phyloP scores from a whole-genome alignment of 2,113 vertebrate genomes.

The Coptodon bakossiorum region DNA sequence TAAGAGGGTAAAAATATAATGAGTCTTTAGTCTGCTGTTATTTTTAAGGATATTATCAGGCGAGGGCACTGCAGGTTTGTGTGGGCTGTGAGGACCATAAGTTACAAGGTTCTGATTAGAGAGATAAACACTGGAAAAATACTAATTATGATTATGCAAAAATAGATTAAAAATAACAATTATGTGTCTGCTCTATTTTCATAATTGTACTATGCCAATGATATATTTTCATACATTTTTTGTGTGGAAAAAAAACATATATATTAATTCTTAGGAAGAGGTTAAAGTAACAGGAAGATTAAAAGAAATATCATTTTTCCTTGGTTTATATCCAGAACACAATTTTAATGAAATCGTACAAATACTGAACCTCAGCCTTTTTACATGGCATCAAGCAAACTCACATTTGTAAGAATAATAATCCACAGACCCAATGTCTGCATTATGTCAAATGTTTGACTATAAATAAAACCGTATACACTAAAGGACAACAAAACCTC shows the following conservation, averaged over 20 bases:
- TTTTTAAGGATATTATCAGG: not conserved
- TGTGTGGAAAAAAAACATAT: rapidly evolving
- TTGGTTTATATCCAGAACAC: not conserved
- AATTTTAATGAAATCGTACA: not conserved
- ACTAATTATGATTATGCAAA: slow-evolving; percentile 24
- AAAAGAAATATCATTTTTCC: not conserved
- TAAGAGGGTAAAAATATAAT: slow-evolving; percentile 36
- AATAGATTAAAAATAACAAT: not conserved
- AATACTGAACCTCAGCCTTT: not conserved
- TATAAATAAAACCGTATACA: not conserved
- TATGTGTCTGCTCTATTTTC: not conserved
- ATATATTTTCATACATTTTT: not conserved
- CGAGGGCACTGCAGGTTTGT: slow-evolving; percentile 7
- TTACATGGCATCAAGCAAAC: not conserved
- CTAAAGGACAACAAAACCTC: not conserved
- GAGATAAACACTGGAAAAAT: not conserved
- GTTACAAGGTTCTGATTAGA: slow-evolving; percentile 25
- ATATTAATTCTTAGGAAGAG: not conserved
- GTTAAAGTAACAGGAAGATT: not conserved
- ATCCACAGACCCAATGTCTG: not conserved
- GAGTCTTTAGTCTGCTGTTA: slow-evolving; percentile 24
- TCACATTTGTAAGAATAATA: not conserved
- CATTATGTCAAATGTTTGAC: not conserved
- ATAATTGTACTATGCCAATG: not conserved
- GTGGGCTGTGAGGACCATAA: not conserved